phyloP scores from a whole-genome alignment of 2,797 vertebrate species.

The Eulemur rubriventer region DNA sequence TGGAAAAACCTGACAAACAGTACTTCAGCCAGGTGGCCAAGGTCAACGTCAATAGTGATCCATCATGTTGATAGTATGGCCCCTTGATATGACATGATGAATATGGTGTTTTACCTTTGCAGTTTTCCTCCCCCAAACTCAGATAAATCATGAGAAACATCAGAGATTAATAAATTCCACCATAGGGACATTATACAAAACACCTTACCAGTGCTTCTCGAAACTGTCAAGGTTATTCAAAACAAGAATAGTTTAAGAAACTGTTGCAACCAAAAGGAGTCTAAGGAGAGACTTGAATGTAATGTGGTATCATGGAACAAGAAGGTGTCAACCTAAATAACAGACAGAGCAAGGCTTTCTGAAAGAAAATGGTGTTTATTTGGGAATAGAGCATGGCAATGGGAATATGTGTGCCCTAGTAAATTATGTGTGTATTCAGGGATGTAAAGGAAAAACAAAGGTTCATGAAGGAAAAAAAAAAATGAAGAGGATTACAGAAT shows the following conservation, averaged over 20 bases:
- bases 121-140: not conserved
- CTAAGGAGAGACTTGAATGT: not conserved
- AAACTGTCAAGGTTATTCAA: not conserved
- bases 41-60: not conserved
- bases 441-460: not conserved
- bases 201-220: not conserved
- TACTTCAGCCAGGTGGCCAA: not conserved
- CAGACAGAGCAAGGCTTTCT: not conserved
- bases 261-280: not conserved
- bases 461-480: not conserved
- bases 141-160: not conserved
- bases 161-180: not conserved
- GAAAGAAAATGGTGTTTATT: not conserved
- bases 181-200: not conserved
- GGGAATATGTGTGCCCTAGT: not conserved
- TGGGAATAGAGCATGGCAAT: no score
- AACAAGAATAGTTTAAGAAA: not conserved
- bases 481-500: not conserved
- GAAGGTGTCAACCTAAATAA: not conserved
- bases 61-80: not conserved
- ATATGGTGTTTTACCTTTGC: not conserved
- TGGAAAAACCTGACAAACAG: not conserved
- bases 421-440: not conserved
- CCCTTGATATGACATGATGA: not conserved
- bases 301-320: not conserved